Evolutionary conservation across 2,797 vertebrate species (phyloP).

Genomic region (Melopsittacus undulatus): DNA sequence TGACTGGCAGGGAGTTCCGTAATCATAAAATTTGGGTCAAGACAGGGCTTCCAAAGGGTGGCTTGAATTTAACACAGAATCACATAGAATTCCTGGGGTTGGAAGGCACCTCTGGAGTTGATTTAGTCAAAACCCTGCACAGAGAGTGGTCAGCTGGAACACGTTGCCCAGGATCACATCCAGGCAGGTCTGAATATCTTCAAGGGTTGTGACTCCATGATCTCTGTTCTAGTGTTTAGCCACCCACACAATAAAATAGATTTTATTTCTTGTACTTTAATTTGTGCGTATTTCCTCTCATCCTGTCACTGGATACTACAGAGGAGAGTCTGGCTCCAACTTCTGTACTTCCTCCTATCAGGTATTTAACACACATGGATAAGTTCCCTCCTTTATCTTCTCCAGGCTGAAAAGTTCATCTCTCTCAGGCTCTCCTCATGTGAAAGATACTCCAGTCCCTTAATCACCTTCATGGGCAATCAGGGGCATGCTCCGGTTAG

Average conservation of each 20-base stretch:
- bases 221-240: background rate
- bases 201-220: background rate
- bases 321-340: background rate
- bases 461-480: background rate
- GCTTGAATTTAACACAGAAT: background rate
- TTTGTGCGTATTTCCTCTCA: background rate
- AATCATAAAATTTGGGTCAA: background rate
- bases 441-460: background rate
- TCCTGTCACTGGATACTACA: background rate
- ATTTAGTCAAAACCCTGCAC: rapidly evolving
- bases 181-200: background rate
- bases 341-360: background rate
- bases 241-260: background rate
- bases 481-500: background rate
- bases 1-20: background rate
- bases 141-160: background rate
- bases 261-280: background rate
- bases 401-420: background rate
- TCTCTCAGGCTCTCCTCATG: background rate
- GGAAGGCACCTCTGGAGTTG: background rate
- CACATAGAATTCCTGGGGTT: background rate
- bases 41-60: rapidly evolving
- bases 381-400: background rate
- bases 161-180: background rate
- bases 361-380: background rate